These are phyloP conservation scores for Ptychobarbus kaznakovi DNA, from an alignment of 2,797 vertebrate species.

Conservation along the genomic window DNA sequence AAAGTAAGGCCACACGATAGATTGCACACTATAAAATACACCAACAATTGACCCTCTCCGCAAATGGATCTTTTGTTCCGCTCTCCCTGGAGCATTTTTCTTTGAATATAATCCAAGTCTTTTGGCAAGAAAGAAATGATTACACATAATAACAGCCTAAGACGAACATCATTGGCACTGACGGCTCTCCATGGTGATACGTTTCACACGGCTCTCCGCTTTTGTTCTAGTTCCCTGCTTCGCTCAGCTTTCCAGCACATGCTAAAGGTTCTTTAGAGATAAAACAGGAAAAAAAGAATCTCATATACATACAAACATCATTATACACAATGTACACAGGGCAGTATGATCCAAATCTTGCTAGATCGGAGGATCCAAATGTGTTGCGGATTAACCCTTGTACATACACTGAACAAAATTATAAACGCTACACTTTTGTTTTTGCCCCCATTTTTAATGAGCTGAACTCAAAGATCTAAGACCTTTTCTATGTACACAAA, in stretches of 20 bases:
- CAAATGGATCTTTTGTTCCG: slow-evolving; percentile 52
- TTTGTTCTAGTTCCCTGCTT: slow-evolving; percentile 11
- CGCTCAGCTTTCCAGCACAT: slow-evolving; percentile 34
- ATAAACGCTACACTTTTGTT: no score
- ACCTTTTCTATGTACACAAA: no score
- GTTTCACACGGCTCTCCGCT: slow-evolving; percentile 29
- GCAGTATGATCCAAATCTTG: background rate
- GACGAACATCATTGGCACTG: slow-evolving; percentile 47
- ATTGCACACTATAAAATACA: slow-evolving; percentile 66
- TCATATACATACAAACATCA: slow-evolving; percentile 42
- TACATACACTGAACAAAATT: no score
- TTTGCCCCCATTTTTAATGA: no score
- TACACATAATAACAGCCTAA: slow-evolving; percentile 53
- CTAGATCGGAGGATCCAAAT: background rate
- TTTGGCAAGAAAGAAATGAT: slow-evolving; percentile 46
- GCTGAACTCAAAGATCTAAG: no score
- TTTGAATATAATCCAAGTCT: slow-evolving; percentile 56
- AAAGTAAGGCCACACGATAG: slow-evolving; percentile 67
- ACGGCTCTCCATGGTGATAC: slow-evolving; percentile 37
- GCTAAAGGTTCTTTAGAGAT: slow-evolving; percentile 39
- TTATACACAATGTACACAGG: slow-evolving; percentile 48
- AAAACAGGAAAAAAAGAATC: slow-evolving; percentile 46
- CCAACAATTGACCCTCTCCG: slow-evolving; percentile 57
- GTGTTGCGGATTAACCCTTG: background rate
- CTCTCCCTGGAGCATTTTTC: slow-evolving; percentile 45